Base-by-base conservation (phyloP, 1,140 invertebrate species). In the Palaemon carinicauda region DNA sequence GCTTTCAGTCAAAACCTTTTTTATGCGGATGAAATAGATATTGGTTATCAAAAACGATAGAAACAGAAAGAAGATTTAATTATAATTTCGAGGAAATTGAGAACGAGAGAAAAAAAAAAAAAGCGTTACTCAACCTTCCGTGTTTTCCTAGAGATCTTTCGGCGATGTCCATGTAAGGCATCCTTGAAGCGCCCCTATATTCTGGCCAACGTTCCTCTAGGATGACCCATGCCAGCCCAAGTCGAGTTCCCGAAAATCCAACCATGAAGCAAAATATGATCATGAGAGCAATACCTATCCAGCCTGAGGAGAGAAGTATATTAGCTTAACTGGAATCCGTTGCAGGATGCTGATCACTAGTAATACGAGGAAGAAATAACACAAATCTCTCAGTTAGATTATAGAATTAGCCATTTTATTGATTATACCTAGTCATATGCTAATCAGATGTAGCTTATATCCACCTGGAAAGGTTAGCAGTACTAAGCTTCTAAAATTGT, bases 131-230 rank as follows among this genome's bases (percentile, higher is more conserved):
- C 41, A 1, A 83, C 81, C 56, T 50, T 41, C 81, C 81, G 17
- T 71, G 21, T 17, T 56, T 83, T n/a, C 81, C 81, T 4, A 83
- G 71, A 24, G 95, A 93, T 60, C 93, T 90, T 19, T 93, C 91
- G 4, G 93, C 95, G 79, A 96, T 95, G n/a, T 94, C 94, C 1
- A 94, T 92, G 90, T 95, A 96, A 0, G 95, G 95, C 90, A 94
- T 93, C 77, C 94, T 90, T 87, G 71, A 80, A 29, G 79, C 75
- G 1, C 7, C 15, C 41, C 60, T 27, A 52, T 81, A 82, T 51
- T 87, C 60, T 4, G 85, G 85, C 79, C 80, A 87, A 0, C 78
- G 85, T 50, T 87, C 77, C 75, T 87, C 85, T 54, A 87, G 52
- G n/a, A 87, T n/a, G 77, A 87, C 79, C 85, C 85, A 87, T 56